Conservation (phyloP, 2,888 invertebrate species). For the Pollenia labialis region DNA sequence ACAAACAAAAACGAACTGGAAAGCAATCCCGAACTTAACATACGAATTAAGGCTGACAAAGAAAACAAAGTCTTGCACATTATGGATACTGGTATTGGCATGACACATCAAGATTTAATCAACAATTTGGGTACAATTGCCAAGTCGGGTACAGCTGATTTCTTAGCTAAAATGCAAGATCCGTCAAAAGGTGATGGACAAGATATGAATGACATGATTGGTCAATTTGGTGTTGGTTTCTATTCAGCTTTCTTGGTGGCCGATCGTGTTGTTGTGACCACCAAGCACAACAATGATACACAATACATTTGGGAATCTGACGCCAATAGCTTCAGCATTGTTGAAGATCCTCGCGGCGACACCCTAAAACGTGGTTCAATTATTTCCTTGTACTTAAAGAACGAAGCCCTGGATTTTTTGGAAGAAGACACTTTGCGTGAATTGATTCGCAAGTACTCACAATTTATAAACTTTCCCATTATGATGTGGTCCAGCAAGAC, state of each 20-base stretch:
- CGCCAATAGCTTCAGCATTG: constrained; percentile 94
- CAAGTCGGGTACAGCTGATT: constrained; percentile 98
- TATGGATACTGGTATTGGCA: constrained; percentile 98
- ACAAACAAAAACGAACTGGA: constrained; percentile 93
- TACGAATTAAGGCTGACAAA: constrained; percentile 96
- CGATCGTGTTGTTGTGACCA: constrained; percentile 96
- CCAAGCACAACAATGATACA: constrained; percentile 96
- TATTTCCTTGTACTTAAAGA: constrained; percentile 94
- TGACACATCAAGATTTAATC: constrained; percentile 96
- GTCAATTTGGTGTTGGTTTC: constrained; percentile 99
- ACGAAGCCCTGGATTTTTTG: constrained; percentile 98
- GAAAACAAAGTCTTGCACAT: constrained; percentile 96
- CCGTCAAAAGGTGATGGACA: constrained; percentile 84
- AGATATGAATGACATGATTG: constrained; percentile 98
- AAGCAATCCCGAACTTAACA: constrained; percentile 91
- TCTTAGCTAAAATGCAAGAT: constrained; percentile 95
- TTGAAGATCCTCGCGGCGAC: constrained; percentile 96
- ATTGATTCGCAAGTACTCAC: constrained; percentile 98
- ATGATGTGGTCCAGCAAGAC: constrained; percentile 94
- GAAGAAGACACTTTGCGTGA: constrained; percentile 95
- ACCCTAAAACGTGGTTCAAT: constrained; percentile 95
- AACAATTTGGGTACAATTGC: constrained; percentile 99
- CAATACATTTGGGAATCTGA: constrained; percentile 99
- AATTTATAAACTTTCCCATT: constrained; percentile 99
- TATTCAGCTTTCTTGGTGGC: constrained; percentile 99